A percentile compares a stretch with the other conserved stretches of the same genome.
These are phyloP conservation scores for Anguilla rostrata DNA, from an alignment of 2,113 vertebrate genomes.

Conservation along the genomic window DNA sequence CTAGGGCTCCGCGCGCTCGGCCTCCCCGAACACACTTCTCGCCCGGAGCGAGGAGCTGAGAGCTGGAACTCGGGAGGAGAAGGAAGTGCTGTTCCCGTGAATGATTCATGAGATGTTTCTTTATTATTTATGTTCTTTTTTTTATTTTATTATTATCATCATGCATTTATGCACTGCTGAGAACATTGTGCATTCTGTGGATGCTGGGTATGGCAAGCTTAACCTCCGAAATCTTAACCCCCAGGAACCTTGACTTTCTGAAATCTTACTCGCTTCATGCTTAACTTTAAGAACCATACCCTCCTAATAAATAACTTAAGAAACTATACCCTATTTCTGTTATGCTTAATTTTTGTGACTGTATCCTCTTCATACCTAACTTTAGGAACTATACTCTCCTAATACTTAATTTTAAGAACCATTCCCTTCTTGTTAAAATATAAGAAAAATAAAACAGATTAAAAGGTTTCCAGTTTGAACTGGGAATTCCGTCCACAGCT, in stretches of 20 bases:
- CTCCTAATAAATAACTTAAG: too few relatives aligned
- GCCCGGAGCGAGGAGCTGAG: neutral
- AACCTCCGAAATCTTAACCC: neutral
- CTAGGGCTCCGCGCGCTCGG: neutral
- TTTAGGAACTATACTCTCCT: too few relatives aligned
- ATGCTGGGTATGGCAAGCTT: neutral
- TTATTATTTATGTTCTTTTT: constrained; percentile 5
- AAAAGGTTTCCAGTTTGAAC: too few relatives aligned
- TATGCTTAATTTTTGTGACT: too few relatives aligned
- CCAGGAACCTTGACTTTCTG: neutral
- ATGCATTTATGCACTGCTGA: neutral
- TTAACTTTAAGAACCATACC: too few relatives aligned
- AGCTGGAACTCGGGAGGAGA: neutral
- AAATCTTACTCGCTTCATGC: neutral
- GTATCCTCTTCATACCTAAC: too few relatives aligned
- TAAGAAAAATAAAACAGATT: too few relatives aligned
- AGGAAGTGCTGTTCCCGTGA: neutral
- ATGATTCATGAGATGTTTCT: neutral
- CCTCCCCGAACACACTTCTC: neutral
- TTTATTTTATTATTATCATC: neutral
- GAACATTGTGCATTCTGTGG: neutral
- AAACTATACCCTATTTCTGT: too few relatives aligned
- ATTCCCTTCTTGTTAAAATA: too few relatives aligned
- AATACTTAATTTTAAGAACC: neutral
- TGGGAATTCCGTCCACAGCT: too few relatives aligned